phyloP scores from a whole-genome alignment of 23 tunicate species.

The Trididemnum clinides region DNA sequence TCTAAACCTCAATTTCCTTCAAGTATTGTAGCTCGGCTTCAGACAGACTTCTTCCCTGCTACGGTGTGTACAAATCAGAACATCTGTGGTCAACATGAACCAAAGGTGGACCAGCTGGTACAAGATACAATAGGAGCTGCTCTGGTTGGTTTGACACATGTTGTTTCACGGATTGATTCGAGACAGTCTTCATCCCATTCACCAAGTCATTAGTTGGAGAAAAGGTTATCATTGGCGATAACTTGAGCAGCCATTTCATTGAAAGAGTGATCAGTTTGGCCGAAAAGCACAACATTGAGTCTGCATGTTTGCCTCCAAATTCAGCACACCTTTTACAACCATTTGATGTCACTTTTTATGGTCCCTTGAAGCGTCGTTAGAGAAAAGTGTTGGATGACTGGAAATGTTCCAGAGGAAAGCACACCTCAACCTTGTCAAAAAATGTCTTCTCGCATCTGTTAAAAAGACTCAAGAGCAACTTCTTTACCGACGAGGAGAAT shows the following conservation, averaged over 20 bases:
- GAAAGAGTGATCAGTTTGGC: neutral
- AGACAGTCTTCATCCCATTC: neutral
- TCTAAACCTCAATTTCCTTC: neutral
- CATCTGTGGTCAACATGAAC: slow-evolving; percentile 28
- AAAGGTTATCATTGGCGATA: slow-evolving; percentile 7
- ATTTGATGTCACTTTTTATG: slow-evolving; percentile 4
- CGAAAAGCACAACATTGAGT: neutral
- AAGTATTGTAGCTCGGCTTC: slow-evolving; percentile 11
- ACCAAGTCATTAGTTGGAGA: neutral
- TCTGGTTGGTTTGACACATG: slow-evolving; percentile 27
- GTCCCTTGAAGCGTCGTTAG: neutral
- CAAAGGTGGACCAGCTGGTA: slow-evolving; percentile 27
- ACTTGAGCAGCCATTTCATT: neutral
- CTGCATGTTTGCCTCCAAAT: neutral
- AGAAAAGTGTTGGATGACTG: neutral
- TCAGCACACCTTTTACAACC: slow-evolving; percentile 13
- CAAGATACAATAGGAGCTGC: slow-evolving; percentile 25
- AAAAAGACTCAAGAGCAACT: neutral
- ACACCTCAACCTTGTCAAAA: slow-evolving; percentile 1
- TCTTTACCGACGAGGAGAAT: neutral
- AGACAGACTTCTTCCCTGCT: neutral
- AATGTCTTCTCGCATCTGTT: neutral
- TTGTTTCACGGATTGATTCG: slow-evolving; percentile 30
- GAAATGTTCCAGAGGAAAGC: neutral
- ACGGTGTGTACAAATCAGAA: slow-evolving; percentile 32